Base-by-base conservation (phyloP, 2,113 vertebrate species). In the Alces alces region DNA sequence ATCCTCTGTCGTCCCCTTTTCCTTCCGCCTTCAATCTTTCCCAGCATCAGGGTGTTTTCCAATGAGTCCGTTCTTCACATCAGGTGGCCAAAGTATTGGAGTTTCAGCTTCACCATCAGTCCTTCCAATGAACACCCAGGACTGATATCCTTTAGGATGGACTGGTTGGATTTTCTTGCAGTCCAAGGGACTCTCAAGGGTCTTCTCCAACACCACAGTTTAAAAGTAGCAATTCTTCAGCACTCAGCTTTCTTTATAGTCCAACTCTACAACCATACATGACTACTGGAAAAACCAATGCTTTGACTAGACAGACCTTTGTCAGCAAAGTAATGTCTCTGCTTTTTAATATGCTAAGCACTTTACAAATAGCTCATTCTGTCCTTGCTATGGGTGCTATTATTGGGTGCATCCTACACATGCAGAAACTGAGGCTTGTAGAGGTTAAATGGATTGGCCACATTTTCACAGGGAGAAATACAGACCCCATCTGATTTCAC, bases 11-110 rank as follows among this genome's bases (percentile, higher is more conserved):
- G 23, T 70, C 66, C 21, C 66, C 66, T 70, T 70, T n/a, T 70
- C n/a, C 66, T 70, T 21, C 66, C 3, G 0, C n/a, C n/a, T 23
- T 70, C 66, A 23, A 12, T 23, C 66, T 70, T 70, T 39, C 19
- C n/a, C 66, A 39, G 66, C 66, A 70, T 70, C 66, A 70, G 10
- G 5, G 66, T 39, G 4, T 70, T 70, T 39, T 39, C 66, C 4
- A 70, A 39, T 70, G 66, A 70, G n/a, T 39, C n/a, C 0, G 0
- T 12, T 70, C n/a, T 39, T 70, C 66, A 6, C 16, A 70, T 70
- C 19, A 23, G n/a, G 10, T 39, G 10, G 66, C 66, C 66, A 70
- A 70, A 70, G 17, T 11, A 70, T 3, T 70, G 66, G 2, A 39
- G 66, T 70, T 70, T 70, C n/a, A 39, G n/a, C 10, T 70, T 70